Evolutionary conservation across 2,888 invertebrate genomes (phyloP), one percentile per base, ranked within the genome.

Genomic region (Conchocele bisecta): DNA sequence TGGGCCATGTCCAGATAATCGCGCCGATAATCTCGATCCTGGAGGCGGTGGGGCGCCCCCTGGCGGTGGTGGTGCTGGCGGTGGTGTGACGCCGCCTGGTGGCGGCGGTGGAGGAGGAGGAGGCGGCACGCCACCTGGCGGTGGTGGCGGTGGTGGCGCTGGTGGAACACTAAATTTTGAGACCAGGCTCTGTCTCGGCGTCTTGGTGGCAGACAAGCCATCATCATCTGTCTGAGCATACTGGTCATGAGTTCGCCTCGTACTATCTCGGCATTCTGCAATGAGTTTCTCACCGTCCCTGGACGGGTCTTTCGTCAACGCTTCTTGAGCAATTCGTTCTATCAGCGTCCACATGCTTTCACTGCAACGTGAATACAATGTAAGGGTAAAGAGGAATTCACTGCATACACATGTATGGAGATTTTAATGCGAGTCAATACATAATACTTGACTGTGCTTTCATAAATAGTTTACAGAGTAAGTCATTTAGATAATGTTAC

Each of bases 291-390:
- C 79, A 9, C 75, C 68, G 37, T 82, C 81, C 35, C 58, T 53
- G 15, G 61, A 61, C 4, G 54, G 53, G 39, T 75, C 59, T 46
- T 63, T 69, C 28, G 42, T 58, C 35, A 85, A 74, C 6, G 83
- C 83, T 63, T 87, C 80, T 48, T 82, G 82, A 41, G 81, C 78
- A 11, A 82, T 60, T 31, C 79, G 79, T 63, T 88, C 88, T 31
- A 86, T 66, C n/a, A 83, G 57, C 11, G 79, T 79, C 88, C 88
- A 88, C 17, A 80, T 82, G 22, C 80, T 75, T 60, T 88, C 88
- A 59, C 88, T 88, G 75, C 15, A 73, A 64, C 51, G 48, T n/a
- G n/a, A n/a, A n/a, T n/a, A n/a, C n/a, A n/a, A n/a, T n/a, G n/a
- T n/a, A n/a, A n/a, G n/a, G n/a, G n/a, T n/a, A n/a, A n/a, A n/a